phyloP scores from a whole-genome alignment of 64 coral and sea anemone genomes.

The Porites lutea region DNA sequence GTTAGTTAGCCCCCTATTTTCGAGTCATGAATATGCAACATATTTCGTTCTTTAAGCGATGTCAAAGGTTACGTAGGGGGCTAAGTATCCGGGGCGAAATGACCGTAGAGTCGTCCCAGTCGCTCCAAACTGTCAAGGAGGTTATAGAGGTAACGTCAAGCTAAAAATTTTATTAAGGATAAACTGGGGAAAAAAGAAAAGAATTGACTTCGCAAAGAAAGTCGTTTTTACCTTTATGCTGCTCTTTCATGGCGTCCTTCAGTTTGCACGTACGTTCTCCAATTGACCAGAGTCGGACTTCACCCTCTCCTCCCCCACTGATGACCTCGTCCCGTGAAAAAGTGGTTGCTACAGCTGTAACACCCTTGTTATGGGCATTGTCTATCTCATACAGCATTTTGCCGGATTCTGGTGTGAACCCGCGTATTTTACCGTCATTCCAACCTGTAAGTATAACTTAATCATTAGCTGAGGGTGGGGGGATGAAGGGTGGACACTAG shows the following conservation, averaged over 20 bases:
- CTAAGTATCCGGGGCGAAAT: too few species aligned
- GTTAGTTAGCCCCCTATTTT: too few species aligned
- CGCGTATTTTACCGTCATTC: slow-evolving; percentile 93
- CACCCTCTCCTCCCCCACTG: slow-evolving; percentile 97
- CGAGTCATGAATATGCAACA: too few species aligned
- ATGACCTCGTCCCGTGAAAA: slow-evolving; percentile 38
- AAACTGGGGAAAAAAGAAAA: too few species aligned
- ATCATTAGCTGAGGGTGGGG: background rate
- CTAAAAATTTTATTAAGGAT: too few species aligned
- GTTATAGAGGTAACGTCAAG: too few species aligned
- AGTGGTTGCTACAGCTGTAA: slow-evolving; percentile 82
- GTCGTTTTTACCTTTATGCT: slow-evolving; percentile 78
- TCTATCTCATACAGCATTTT: slow-evolving; percentile 70
- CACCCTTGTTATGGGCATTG: slow-evolving; percentile 89
- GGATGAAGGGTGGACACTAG: too few species aligned
- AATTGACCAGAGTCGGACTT: slow-evolving; percentile 89
- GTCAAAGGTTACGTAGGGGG: too few species aligned
- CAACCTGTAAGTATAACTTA: slow-evolving; percentile 63
- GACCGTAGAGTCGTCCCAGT: too few species aligned
- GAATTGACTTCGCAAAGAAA: too few species aligned
- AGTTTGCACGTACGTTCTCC: background rate
- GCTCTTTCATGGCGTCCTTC: slow-evolving; percentile 76
- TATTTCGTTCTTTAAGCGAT: too few species aligned
- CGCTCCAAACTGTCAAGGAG: too few species aligned
- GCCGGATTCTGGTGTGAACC: slow-evolving; percentile 80